Evolutionary conservation across 23 tunicate species (phyloP), one percentile per base, ranked within the genome.

Genomic region (Styela clava): DNA sequence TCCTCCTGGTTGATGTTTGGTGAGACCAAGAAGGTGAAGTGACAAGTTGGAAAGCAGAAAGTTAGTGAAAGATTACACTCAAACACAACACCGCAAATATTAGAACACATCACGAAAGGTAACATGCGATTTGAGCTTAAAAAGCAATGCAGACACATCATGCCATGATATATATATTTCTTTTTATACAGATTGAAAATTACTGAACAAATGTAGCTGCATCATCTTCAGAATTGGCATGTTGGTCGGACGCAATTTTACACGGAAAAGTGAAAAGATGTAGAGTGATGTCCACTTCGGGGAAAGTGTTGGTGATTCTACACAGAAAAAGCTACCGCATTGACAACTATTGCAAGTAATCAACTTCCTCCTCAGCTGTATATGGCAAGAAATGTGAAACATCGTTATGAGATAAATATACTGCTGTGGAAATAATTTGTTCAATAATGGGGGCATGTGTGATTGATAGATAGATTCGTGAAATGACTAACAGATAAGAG

Each of bases 301-400:
- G 56, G 56, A 44, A 44, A 5, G 56, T 44, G 56, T 44, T 44
- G 56, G 7, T 44, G 56, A 12, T 44, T 5, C 56, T 44, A 44
- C 56, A 5, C 12, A 5, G 7, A 44, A n/a, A n/a, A 5, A 44
- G 12, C 56, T 44, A 44, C 56, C 12, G 56, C 56, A 5, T 7
- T 44, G 56, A 5, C 56, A 44, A 44, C 71, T 67, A 67, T 67
- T 67, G 71, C 71, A 67, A 67, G 31, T 67, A 67, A 67, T 22
- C 31, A 29, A 25, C 71, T 67, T 29, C 71, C 16, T 67, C 71
- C 31, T 27, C 71, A 67, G 31, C 71, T 67, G 71, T 67, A 67
- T 27, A 67, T 67, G 71, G 71, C 71, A 67, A 67, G 71, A 67
- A 67, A 44, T 44, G 56, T 44, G 56, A 44, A 44, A 44, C 12